Evolutionary conservation across 1,140 invertebrate species (phyloP).

Genomic region (Scylla paramamosain): DNA sequence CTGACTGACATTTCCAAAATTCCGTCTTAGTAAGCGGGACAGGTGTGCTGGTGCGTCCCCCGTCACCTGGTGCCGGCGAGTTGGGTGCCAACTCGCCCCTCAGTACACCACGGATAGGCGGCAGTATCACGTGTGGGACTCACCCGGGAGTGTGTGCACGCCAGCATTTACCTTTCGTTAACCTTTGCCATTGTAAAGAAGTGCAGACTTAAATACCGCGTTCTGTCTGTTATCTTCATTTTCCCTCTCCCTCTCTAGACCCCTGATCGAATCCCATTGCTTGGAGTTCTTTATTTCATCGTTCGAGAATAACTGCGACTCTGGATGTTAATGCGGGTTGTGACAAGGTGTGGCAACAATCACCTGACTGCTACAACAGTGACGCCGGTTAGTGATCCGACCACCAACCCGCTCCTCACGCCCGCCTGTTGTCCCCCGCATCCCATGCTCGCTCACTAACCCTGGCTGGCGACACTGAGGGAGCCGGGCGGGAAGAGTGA

Average conservation of each 20-base stretch:
- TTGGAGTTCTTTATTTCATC: too few species aligned
- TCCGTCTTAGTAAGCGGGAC: too few species aligned
- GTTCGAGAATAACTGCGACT: neutral
- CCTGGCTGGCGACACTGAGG: neutral
- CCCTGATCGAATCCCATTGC: too few species aligned
- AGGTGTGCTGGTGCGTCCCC: too few species aligned
- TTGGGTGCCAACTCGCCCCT: neutral
- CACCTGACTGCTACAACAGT: neutral
- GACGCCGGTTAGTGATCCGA: neutral
- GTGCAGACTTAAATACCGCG: too few species aligned
- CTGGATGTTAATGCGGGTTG: neutral
- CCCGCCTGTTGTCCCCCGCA: constrained; percentile 2
- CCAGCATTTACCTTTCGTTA: too few species aligned
- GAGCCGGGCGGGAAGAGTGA: neutral
- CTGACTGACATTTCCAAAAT: too few species aligned
- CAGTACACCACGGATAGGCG: neutral
- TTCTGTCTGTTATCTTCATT: too few species aligned
- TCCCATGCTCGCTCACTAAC: neutral
- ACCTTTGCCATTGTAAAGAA: too few species aligned
- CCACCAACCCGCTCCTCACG: neutral
- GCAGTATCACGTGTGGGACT: neutral
- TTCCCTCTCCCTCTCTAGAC: too few species aligned
- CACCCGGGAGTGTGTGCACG: neutral
- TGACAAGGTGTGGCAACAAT: neutral
- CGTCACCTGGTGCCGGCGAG: too few species aligned